These are phyloP conservation scores for Psilanteris sp. DNA, from an alignment of 1,140 invertebrate species.

Conservation along the genomic window DNA sequence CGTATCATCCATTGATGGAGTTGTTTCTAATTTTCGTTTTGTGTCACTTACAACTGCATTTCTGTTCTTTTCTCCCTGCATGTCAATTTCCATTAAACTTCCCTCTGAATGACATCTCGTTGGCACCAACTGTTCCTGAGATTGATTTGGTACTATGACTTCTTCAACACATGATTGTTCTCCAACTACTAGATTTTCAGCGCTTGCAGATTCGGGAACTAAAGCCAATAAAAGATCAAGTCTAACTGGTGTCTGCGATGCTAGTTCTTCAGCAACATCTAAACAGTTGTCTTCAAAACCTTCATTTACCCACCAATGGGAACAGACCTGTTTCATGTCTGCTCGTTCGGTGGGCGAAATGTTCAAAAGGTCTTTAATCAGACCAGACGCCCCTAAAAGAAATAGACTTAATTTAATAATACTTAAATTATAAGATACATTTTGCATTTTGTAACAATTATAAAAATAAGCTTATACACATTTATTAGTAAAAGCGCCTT, in stretches of 20 bases:
- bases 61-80: conserved; percentile 83
- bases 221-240: conserved; percentile 92
- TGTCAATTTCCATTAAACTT: conserved; percentile 83
- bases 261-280: conserved; percentile 91
- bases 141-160: conserved; percentile 48
- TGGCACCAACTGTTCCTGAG: conserved; percentile 76
- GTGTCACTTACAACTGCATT: conserved; percentile 82
- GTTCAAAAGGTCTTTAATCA: conserved; percentile 96
- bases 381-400: conserved; percentile 89
- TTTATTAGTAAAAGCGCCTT: too few relatives aligned
- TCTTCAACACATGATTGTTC: conserved; percentile 77
- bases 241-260: conserved; percentile 93
- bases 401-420: too few relatives aligned
- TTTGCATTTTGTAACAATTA: too few relatives aligned
- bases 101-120: conserved; percentile 84
- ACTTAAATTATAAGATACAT: too few relatives aligned
- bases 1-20: conserved; percentile 83
- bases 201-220: conserved; percentile 85
- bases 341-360: conserved; percentile 93
- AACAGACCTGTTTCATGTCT: conserved; percentile 95
- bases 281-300: conserved; percentile 91
- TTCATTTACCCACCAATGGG: conserved; percentile 96
- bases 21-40: conserved; percentile 86
- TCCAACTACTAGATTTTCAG: conserved; percentile 85
- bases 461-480: too few relatives aligned